Conservation (phyloP, 2,888 invertebrate genomes). For the Drosophila austrosaltans region DNA sequence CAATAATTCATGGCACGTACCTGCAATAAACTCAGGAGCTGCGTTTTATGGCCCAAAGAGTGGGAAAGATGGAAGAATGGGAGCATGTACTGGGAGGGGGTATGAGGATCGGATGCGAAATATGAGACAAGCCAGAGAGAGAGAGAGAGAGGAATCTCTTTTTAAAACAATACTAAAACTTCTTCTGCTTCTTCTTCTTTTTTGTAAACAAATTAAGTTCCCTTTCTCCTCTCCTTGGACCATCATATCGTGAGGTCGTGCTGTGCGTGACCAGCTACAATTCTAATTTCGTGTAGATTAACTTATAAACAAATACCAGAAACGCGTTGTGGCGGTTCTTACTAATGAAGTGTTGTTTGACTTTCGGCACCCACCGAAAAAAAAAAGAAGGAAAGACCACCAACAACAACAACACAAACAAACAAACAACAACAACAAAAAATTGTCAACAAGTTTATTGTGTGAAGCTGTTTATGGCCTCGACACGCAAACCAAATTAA, state of each 20-base stretch:
- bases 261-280: slow-evolving; percentile 61
- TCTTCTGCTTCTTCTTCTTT: slow-evolving; percentile 1
- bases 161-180: slow-evolving; percentile 14
- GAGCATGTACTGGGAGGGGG: neutral
- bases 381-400: slow-evolving; percentile 2
- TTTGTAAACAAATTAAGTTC: neutral
- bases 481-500: slow-evolving; percentile 72
- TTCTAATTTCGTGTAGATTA: slow-evolving; percentile 64
- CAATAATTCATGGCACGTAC: slow-evolving; percentile 74
- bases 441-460: slow-evolving; percentile 77
- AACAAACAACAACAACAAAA: slow-evolving; percentile 19
- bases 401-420: slow-evolving; percentile 2
- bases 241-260: neutral
- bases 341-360: slow-evolving; percentile 76
- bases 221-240: neutral
- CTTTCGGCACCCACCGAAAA: slow-evolving; percentile 29
- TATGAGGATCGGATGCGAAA: no score
- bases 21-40: slow-evolving; percentile 65
- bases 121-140: neutral
- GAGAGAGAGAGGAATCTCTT: neutral
- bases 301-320: slow-evolving; percentile 73
- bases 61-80: neutral
- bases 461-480: slow-evolving; percentile 72
- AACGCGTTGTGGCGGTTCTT: slow-evolving; percentile 46
- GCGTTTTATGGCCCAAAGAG: slow-evolving; percentile 16